Conservation (phyloP, 2,888 invertebrate genomes). For the Parochlus steinenii region DNA sequence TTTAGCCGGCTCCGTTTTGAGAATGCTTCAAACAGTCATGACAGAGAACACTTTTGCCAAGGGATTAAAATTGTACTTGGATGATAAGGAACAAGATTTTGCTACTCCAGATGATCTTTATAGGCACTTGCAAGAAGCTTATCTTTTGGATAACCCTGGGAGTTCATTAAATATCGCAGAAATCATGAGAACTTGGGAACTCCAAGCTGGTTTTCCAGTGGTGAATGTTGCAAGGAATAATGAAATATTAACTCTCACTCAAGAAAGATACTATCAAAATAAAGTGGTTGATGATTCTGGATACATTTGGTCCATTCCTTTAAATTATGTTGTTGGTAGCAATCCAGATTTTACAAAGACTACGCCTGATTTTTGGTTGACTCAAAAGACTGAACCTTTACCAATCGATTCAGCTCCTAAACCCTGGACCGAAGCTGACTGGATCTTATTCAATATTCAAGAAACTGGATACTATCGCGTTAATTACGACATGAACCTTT, state of each 20-base stretch:
- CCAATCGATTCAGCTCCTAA: background rate
- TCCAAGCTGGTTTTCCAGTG: slow-evolving; percentile 41
- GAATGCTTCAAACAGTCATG: background rate
- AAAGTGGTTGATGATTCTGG: background rate
- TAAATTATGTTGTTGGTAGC: slow-evolving; percentile 21
- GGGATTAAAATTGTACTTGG: background rate
- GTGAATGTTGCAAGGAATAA: slow-evolving; percentile 29
- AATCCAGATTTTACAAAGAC: slow-evolving; percentile 18
- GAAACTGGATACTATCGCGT: slow-evolving; percentile 14
- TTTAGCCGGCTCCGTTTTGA: background rate
- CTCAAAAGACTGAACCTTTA: background rate
- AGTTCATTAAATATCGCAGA: slow-evolving; percentile 24
- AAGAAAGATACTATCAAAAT: background rate
- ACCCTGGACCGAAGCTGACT: slow-evolving; percentile 17
- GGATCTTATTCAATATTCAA: slow-evolving; percentile 28
- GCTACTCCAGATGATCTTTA: slow-evolving; percentile 28
- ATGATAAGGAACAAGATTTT: slow-evolving; percentile 25
- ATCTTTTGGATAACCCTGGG: slow-evolving; percentile 10
- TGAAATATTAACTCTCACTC: slow-evolving; percentile 10
- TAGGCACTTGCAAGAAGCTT: slow-evolving; percentile 20
- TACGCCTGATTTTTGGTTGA: background rate
- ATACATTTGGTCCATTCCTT: slow-evolving; percentile 22
- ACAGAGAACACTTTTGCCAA: background rate
- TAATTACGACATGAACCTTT: background rate
- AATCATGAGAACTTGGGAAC: slow-evolving; percentile 43